Conservation (phyloP, 2,888 invertebrate species). For the Lithodes maja region DNA sequence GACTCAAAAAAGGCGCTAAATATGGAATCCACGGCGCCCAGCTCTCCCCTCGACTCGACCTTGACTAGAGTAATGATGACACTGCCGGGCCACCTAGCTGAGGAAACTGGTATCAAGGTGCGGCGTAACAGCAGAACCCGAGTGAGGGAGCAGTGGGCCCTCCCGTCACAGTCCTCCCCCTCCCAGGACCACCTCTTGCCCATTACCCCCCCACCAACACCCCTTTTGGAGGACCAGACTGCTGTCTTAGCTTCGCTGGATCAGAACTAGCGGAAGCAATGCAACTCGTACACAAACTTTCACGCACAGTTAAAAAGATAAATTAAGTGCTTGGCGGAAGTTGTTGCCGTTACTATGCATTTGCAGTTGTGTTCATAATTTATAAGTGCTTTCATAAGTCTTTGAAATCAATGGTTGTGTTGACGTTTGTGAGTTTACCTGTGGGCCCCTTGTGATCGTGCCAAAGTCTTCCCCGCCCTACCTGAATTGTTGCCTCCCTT, state of each 20-base stretch:
- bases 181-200: conserved; percentile 9
- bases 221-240: conserved; percentile 30
- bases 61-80: too few species aligned
- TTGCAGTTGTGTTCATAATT: conserved; percentile 53
- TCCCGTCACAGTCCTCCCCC: background rate
- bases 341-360: conserved; percentile 20
- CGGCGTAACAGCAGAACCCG: background rate
- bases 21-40: too few species aligned
- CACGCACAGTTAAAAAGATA: background rate
- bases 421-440: conserved; percentile 42
- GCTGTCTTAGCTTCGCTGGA: background rate
- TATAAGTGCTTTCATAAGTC: conserved; percentile 41
- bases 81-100: too few species aligned
- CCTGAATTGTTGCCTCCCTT: conserved; percentile 23
- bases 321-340: conserved; percentile 24
- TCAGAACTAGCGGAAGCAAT: background rate
- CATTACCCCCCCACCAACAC: conserved; percentile 58
- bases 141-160: background rate
- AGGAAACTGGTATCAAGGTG: too few species aligned
- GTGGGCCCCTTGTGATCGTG: conserved; percentile 47
- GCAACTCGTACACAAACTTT: background rate
- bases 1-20: too few species aligned
- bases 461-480: conserved; percentile 47
- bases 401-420: conserved; percentile 52
- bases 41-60: too few species aligned